A percentile compares a stretch with the other conserved stretches of the same genome.
These are phyloP conservation scores for Parazoanthus atlanticus DNA, from an alignment of 92 coral and sea anemone genomes.

Conservation along the genomic window DNA sequence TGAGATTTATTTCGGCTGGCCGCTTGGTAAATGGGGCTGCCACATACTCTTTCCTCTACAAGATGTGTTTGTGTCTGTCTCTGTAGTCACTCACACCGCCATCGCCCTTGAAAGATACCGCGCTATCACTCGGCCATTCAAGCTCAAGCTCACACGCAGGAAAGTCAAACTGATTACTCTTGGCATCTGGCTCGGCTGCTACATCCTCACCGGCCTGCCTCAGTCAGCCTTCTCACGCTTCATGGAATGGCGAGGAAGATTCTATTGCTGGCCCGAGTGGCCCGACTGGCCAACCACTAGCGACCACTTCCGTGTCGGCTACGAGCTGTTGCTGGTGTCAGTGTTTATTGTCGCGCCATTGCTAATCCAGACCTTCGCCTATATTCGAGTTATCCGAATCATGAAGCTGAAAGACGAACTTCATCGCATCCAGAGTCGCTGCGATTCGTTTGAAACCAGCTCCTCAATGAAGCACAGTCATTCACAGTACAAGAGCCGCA, in stretches of 20 bases:
- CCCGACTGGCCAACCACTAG: conserved; percentile 30
- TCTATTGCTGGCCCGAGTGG: conserved; percentile 39
- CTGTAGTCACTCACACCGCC: conserved; percentile 76
- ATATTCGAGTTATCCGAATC: conserved; percentile 56
- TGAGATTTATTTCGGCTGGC: conserved; percentile 70
- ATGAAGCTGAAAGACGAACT: conserved; percentile 56
- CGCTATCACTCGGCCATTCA: conserved; percentile 25
- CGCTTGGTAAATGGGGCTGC: conserved; percentile 75
- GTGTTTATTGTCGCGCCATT: conserved; percentile 65
- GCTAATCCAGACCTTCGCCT: conserved; percentile 68
- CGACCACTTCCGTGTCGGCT: conserved; percentile 59
- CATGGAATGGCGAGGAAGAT: conserved; percentile 3
- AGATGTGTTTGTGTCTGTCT: conserved; percentile 69
- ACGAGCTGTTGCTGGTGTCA: conserved; percentile 55
- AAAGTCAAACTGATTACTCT: conserved; percentile 12
- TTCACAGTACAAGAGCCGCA: conserved; percentile 39
- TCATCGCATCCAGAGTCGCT: conserved; percentile 41
- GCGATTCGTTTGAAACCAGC: conserved; percentile 9
- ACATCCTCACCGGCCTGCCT: conserved; percentile 27
- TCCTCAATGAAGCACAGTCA: conserved; percentile 1
- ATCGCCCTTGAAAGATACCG: conserved; percentile 69
- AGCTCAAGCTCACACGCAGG: conserved; percentile 33
- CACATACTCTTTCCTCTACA: conserved; percentile 70
- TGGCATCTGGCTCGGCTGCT: conserved; percentile 27
- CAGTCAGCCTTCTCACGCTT: conserved; percentile 32